Evolutionary conservation across 2,113 vertebrate species (phyloP).

Genomic region (Fregata magnificens): DNA sequence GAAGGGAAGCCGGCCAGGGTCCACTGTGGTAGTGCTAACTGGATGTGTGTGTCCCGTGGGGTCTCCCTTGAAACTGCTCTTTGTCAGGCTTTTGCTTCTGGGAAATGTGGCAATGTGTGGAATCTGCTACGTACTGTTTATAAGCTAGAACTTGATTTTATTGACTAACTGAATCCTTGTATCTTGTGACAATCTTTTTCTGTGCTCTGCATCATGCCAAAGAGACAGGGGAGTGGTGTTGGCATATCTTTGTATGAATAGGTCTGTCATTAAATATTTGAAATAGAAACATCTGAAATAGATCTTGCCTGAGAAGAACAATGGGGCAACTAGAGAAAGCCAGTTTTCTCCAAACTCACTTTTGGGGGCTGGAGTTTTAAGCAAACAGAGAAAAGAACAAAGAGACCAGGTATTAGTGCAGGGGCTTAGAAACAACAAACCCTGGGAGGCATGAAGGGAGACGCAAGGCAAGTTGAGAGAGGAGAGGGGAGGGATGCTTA

Average conservation of each 20-base stretch:
- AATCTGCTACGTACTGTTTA: background rate
- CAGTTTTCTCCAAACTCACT: constrained; percentile 53
- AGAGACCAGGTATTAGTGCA: background rate
- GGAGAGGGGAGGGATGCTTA: background rate
- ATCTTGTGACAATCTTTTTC: constrained; percentile 47
- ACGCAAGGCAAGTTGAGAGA: background rate
- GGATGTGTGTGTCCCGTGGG: background rate
- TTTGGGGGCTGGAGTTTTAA: background rate
- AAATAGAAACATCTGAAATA: constrained; percentile 70
- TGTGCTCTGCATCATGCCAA: constrained; percentile 40
- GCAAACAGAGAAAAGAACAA: background rate
- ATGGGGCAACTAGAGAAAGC: constrained; percentile 58
- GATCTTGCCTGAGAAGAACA: constrained; percentile 63
- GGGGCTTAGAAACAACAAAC: background rate
- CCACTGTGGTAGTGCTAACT: background rate
- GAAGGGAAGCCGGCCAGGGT: background rate
- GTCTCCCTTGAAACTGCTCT: background rate
- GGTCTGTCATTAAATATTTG: constrained; percentile 70
- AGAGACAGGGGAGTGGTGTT: constrained; percentile 65
- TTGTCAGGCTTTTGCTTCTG: background rate
- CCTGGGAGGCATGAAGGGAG: background rate
- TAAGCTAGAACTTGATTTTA: constrained; percentile 4
- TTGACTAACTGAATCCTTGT: constrained; percentile 18
- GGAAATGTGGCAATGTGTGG: background rate
- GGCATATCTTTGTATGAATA: constrained; percentile 68